Evolutionary conservation across 1,140 invertebrate genomes (phyloP).

Genomic region (Riptortus pedestris): DNA sequence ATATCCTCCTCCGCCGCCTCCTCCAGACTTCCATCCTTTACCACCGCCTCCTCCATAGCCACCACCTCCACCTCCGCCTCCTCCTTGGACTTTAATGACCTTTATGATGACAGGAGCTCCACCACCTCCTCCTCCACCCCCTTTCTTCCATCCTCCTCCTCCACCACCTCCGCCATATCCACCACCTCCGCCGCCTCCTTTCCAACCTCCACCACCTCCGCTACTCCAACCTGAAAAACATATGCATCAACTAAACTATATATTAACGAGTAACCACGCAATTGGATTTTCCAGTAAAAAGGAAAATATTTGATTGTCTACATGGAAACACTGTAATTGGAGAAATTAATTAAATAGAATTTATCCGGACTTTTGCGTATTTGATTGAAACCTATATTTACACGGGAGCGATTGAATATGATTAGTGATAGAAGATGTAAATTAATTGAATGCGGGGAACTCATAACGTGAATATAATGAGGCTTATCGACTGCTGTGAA

Average conservation of each 20-base stretch:
- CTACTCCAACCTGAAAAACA: not conserved
- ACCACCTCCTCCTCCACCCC: not conserved
- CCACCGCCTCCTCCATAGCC: not conserved
- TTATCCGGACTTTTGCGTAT: too few species aligned
- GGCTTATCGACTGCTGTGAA: too few species aligned
- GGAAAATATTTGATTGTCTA: too few species aligned
- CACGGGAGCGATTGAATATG: too few species aligned
- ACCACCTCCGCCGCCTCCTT: not conserved
- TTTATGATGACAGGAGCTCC: slow-evolving; percentile 10
- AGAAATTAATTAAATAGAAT: too few species aligned
- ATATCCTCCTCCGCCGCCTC: not conserved
- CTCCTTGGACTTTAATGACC: not conserved
- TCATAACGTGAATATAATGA: too few species aligned
- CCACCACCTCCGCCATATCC: not conserved
- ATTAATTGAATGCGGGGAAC: too few species aligned
- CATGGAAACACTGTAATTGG: too few species aligned
- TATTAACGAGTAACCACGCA: not conserved
- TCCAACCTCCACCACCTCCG: not conserved
- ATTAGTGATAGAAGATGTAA: too few species aligned
- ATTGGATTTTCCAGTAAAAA: too few species aligned
- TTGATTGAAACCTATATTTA: too few species aligned
- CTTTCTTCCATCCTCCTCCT: not conserved
- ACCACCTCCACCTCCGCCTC: slow-evolving; percentile 7
- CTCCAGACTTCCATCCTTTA: not conserved
- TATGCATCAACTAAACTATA: too few species aligned